Evolutionary conservation across 2,113 vertebrate genomes (phyloP), one percentile per base, ranked within the genome.

Genomic region (Urocynchramus pylzowi): DNA sequence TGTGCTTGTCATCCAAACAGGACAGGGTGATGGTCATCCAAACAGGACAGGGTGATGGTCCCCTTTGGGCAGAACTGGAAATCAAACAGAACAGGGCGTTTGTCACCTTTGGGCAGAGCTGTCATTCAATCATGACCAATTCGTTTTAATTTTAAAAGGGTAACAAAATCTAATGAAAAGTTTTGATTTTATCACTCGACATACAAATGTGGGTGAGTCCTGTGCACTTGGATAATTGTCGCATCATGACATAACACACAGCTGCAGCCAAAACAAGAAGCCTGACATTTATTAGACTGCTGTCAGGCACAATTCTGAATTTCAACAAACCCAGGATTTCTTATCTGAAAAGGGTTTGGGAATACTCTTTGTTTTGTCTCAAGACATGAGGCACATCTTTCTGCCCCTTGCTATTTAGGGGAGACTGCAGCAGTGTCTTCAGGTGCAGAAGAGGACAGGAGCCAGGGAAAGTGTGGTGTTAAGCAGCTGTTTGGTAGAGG

Each of bases 11-110:
- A 54, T 8, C 7, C 30, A 31, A 18, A 50, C 49, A 50, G 49
- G 49, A 50, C 47, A 15, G 49, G 24, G 52, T 15, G 14, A 13
- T 53, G 5, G 30, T 11, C 37, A 13, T 21, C 45, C 3, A 1
- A 22, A 37, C 4, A 11, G n/a, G 67, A 52, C 10, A 23, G 7
- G 2, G 7, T 5, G 13, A 9, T 53, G 4, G 27, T 13, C 52
- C 10, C 27, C 67, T 16, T 13, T 11, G 35, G 79, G 12, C 60
- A 54, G 28, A 41, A 5, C 27, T 39, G 37, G 18, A 20, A 20
- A 13, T 1, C 0, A 4, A 31, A 44, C 13, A 4, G 73, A 74
- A 42, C 54, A 57, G 1, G 4, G 33, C 23, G 18, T 20, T 59
- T 6, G 23, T 16, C 37, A 11, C 21, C 47, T 33, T 6, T 18